Conservation (phyloP, 1,140 invertebrate genomes). For the Meteorus sp. region DNA sequence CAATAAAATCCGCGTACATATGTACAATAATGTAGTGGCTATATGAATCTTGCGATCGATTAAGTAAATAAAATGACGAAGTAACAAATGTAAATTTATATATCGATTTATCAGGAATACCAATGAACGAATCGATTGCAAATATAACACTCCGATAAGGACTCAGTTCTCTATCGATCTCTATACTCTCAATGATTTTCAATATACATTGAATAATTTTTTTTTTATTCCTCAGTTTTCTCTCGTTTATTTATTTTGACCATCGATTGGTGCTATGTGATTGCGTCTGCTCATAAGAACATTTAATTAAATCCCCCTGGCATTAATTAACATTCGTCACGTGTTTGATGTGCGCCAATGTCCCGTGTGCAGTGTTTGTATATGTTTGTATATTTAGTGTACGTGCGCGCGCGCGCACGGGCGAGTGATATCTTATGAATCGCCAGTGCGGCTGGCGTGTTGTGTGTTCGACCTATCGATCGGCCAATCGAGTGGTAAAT, state of each 20-base stretch:
- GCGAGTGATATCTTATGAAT: slow-evolving; percentile 4
- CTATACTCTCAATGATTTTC: too few species aligned
- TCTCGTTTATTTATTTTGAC: background rate
- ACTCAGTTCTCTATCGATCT: slow-evolving; percentile 5
- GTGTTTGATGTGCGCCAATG: slow-evolving; percentile 14
- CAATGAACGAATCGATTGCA: slow-evolving; percentile 17
- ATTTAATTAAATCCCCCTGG: slow-evolving; percentile 25
- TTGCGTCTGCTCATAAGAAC: slow-evolving; percentile 23
- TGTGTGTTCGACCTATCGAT: slow-evolving; percentile 9
- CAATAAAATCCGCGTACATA: slow-evolving; percentile 7
- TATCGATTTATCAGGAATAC: too few species aligned
- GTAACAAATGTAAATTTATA: background rate
- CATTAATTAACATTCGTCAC: slow-evolving; percentile 28
- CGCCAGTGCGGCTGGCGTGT: background rate
- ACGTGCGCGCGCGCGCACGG: background rate
- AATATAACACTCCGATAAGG: slow-evolving; percentile 30
- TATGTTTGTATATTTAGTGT: too few species aligned
- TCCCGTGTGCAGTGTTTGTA: background rate
- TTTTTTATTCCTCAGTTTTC: background rate
- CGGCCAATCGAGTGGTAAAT: background rate
- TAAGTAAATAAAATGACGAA: slow-evolving; percentile 6
- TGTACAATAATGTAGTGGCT: too few species aligned
- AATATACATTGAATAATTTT: too few species aligned
- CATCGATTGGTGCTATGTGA: slow-evolving; percentile 23
- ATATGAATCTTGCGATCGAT: slow-evolving; percentile 1